phyloP scores from a whole-genome alignment of 2,797 vertebrate species.

The Malacoraja senta region DNA sequence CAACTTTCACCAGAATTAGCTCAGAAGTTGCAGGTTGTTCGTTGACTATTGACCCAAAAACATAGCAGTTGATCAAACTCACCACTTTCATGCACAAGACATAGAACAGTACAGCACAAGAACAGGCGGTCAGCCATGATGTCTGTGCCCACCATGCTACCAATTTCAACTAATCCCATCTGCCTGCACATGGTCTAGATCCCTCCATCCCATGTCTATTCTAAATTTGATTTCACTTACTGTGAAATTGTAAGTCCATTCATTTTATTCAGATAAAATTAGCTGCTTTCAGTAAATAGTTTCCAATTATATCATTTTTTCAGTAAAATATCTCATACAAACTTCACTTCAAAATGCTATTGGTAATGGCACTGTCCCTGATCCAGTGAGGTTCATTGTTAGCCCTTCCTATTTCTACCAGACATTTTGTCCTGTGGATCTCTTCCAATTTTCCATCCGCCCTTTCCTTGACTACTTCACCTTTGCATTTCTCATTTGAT shows the following conservation, averaged over 20 bases:
- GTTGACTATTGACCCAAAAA: neutral
- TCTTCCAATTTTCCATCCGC: neutral
- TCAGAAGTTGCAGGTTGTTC: neutral
- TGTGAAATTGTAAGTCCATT: neutral
- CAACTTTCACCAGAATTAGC: neutral
- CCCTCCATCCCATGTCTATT: no score
- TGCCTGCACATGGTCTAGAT: no score
- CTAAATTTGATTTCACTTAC: neutral
- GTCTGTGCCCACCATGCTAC: no score
- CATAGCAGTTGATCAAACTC: neutral
- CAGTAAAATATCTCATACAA: neutral
- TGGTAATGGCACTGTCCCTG: neutral
- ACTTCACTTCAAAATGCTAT: neutral
- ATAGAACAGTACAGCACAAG: no score
- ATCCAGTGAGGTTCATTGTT: neutral
- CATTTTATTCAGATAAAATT: neutral
- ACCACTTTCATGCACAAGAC: no score
- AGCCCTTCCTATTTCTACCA: neutral
- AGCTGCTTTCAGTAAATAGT: neutral
- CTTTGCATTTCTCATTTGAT: neutral
- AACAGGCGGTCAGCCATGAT: no score
- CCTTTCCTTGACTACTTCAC: neutral
- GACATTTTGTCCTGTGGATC: neutral
- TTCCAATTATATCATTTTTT: neutral
- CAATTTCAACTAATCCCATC: no score